A percentile compares a stretch with the other conserved stretches of the same genome.
Conservation (phyloP, 2,888 invertebrate genomes). For the Lasius platythorax region DNA sequence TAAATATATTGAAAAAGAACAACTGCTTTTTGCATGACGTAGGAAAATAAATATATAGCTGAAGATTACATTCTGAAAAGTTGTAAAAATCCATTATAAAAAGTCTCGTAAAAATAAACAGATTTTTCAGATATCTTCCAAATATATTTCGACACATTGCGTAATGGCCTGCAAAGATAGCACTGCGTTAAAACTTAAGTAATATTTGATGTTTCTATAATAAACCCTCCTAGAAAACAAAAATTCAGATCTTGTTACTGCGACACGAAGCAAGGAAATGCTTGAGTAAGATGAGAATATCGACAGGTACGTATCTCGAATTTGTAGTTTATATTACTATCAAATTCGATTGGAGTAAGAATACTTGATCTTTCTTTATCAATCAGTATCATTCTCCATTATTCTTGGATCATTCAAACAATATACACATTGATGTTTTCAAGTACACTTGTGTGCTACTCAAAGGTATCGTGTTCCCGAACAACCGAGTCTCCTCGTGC, state of each 20-base stretch:
- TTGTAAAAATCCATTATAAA: not conserved
- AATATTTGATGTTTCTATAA: not conserved
- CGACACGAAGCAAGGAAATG: not conserved
- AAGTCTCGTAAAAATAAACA: not conserved
- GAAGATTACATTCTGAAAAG: not conserved
- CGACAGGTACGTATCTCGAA: not conserved
- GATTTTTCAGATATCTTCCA: not conserved
- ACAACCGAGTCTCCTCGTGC: not conserved
- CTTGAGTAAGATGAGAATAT: not conserved
- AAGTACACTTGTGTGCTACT: slow-evolving; percentile 2
- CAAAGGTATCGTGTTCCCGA: not conserved
- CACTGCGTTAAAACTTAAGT: not conserved
- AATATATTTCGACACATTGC: not conserved
- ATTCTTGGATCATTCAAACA: not conserved
- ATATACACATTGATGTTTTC: not conserved
- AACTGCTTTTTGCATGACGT: not conserved
- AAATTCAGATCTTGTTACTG: not conserved
- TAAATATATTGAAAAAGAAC: not conserved
- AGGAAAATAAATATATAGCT: not conserved
- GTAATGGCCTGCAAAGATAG: slow-evolving; percentile 7
- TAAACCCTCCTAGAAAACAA: not conserved
- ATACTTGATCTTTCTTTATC: not conserved
- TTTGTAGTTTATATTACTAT: not conserved
- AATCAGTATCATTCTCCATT: not conserved
- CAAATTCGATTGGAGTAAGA: not conserved